These are phyloP conservation scores for Scaptomyza tumidula DNA, from an alignment of 2,888 invertebrate species.

Conservation along the genomic window DNA sequence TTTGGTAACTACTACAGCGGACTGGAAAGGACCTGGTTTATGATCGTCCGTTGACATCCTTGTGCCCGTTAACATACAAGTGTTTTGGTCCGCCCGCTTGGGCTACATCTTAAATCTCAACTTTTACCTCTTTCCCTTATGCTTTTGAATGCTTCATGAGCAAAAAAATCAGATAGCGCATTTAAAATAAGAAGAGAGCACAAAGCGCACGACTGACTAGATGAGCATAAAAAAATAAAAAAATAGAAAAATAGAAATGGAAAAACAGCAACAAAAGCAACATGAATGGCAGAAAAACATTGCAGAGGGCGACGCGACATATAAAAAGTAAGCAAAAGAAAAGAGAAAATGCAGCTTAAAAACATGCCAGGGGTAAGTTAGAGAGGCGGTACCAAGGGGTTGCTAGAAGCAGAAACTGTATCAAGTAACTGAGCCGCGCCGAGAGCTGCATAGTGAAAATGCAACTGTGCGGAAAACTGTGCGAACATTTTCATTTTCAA, in stretches of 20 bases:
- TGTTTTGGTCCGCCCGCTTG: conserved; percentile 1
- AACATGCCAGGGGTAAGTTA: conserved; percentile 10
- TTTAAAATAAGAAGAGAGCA: conserved; percentile 75
- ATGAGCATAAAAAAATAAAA: conserved; percentile 48
- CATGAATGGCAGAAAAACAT: conserved; percentile 52
- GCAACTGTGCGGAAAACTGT: conserved; percentile 81
- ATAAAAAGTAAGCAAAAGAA: conserved; percentile 11
- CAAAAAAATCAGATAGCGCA: conserved; percentile 73
- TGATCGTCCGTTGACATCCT: conserved; percentile 8
- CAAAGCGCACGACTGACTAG: conserved; percentile 75
- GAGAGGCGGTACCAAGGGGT: background rate
- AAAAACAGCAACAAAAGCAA: conserved; percentile 30
- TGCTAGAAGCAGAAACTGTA: conserved; percentile 58
- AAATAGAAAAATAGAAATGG: conserved; percentile 3
- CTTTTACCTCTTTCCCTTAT: conserved; percentile 61
- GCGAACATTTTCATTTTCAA: conserved; percentile 81
- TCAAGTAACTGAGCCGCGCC: conserved; percentile 80
- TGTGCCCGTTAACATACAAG: conserved; percentile 2
- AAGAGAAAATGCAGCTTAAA: conserved; percentile 41
- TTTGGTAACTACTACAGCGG: conserved; percentile 27
- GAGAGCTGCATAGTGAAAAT: conserved; percentile 77
- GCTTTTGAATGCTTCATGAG: conserved; percentile 75
- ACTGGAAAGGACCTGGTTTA: background rate
- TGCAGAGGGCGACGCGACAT: conserved; percentile 55
- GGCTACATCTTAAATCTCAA: conserved; percentile 59